Percentiles rank a stretch among this genome's conserved stretches.
These are phyloP conservation scores for Troilus luridus DNA, from an alignment of 2,888 invertebrate genomes.

Conservation along the genomic window DNA sequence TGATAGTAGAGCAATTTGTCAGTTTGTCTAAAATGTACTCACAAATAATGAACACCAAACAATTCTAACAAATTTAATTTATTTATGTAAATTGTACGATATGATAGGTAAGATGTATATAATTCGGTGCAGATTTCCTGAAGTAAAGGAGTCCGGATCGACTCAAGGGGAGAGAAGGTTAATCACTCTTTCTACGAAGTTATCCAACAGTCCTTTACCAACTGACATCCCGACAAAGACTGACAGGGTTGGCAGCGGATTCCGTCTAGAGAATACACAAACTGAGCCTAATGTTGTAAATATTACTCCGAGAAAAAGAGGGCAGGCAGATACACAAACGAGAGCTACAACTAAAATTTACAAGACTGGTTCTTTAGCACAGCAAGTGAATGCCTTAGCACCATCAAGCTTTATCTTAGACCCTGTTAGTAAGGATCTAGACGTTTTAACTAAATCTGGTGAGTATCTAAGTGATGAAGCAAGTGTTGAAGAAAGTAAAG, in stretches of 20 bases:
- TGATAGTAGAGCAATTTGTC: slow-evolving; percentile 56
- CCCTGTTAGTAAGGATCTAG: slow-evolving; percentile 41
- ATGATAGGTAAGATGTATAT: slow-evolving; percentile 59
- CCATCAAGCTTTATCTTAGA: neutral
- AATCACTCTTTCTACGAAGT: slow-evolving; percentile 57
- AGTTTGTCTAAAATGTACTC: slow-evolving; percentile 55
- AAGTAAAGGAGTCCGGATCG: slow-evolving; percentile 55
- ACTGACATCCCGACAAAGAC: slow-evolving; percentile 52
- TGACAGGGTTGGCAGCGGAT: slow-evolving; percentile 42
- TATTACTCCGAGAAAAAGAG: slow-evolving; percentile 61
- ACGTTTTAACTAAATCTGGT: slow-evolving; percentile 40
- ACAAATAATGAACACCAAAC: slow-evolving; percentile 1
- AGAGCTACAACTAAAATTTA: neutral
- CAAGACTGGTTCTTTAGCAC: slow-evolving; percentile 22
- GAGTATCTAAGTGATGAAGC: slow-evolving; percentile 58
- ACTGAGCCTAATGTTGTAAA: slow-evolving; percentile 57
- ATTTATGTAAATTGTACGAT: slow-evolving; percentile 31
- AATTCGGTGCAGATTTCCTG: slow-evolving; percentile 59
- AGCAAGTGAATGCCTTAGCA: slow-evolving; percentile 53
- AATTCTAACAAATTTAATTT: slow-evolving; percentile 54
- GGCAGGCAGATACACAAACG: neutral
- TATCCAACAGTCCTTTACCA: neutral
- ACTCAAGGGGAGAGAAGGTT: slow-evolving; percentile 58
- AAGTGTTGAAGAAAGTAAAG: slow-evolving; percentile 44
- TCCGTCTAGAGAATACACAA: neutral